Evolutionary conservation across 2,113 vertebrate species (phyloP).

Genomic region (Psittacus erithacus): DNA sequence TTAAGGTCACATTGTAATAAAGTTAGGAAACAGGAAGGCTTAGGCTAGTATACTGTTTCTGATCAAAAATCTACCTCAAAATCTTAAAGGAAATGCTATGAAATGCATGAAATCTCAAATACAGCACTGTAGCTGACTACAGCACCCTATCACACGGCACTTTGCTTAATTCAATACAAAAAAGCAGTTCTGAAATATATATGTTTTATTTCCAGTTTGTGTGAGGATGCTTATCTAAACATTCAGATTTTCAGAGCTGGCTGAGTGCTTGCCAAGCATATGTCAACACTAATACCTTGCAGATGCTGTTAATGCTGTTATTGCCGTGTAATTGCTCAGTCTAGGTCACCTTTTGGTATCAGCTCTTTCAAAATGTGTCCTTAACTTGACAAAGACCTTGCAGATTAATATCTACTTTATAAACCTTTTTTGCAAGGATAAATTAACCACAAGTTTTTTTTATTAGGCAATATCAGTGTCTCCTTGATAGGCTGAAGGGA

Average conservation of each 20-base stretch:
- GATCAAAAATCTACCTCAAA: background rate
- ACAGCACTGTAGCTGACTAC: background rate
- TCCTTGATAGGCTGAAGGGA: background rate
- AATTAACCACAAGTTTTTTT: background rate
- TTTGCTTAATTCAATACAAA: background rate
- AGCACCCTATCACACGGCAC: background rate
- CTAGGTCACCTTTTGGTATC: background rate
- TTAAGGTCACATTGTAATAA: background rate
- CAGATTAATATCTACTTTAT: background rate
- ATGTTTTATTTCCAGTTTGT: background rate
- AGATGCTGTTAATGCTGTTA: background rate
- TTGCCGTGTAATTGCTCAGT: background rate
- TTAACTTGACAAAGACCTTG: constrained; percentile 15
- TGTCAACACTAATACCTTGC: background rate
- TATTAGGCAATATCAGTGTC: background rate
- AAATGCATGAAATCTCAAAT: background rate
- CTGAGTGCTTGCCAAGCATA: background rate
- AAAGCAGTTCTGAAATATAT: background rate
- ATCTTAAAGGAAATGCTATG: background rate
- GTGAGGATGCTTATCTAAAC: background rate
- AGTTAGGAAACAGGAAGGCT: background rate
- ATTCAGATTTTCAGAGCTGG: background rate
- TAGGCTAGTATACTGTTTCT: background rate
- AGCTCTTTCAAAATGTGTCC: background rate
- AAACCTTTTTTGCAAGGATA: background rate